Conservation (phyloP, 2,888 invertebrate species). For the Aradus depressus region DNA sequence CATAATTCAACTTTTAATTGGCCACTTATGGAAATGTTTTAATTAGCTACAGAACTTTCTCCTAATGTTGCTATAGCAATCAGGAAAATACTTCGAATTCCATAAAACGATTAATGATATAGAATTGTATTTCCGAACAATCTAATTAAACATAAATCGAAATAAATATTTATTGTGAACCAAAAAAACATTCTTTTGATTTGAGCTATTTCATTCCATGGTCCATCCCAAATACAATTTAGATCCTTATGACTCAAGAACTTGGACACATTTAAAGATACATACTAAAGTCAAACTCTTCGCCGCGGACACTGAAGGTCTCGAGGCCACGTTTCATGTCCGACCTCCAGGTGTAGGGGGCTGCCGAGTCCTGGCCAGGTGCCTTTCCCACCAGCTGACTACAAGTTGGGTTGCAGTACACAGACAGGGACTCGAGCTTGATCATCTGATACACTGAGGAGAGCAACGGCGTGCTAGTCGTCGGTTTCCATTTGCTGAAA, state of each 20-base stretch:
- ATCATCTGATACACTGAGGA: slow-evolving; percentile 58
- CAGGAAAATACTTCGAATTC: no score
- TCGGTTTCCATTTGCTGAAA: slow-evolving; percentile 64
- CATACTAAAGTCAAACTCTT: slow-evolving; percentile 71
- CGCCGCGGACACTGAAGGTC: slow-evolving; percentile 63
- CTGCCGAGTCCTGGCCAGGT: slow-evolving; percentile 43
- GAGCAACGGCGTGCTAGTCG: slow-evolving; percentile 42
- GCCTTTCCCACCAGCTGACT: slow-evolving; percentile 44
- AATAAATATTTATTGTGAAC: no score
- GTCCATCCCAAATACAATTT: not conserved
- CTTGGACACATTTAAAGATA: no score
- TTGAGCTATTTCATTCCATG: no score
- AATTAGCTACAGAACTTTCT: no score
- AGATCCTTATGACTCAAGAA: not conserved
- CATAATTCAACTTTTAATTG: no score
- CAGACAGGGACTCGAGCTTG: slow-evolving; percentile 60
- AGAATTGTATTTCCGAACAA: no score
- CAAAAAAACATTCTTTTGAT: no score
- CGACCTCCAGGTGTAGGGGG: slow-evolving; percentile 61
- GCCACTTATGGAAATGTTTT: no score
- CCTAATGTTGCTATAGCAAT: no score
- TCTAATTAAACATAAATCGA: no score
- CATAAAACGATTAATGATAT: no score
- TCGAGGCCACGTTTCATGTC: slow-evolving; percentile 62
- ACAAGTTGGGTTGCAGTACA: slow-evolving; percentile 54